phyloP scores from a whole-genome alignment of 1,140 invertebrate genomes.

The Andrena cerasifolii region DNA sequence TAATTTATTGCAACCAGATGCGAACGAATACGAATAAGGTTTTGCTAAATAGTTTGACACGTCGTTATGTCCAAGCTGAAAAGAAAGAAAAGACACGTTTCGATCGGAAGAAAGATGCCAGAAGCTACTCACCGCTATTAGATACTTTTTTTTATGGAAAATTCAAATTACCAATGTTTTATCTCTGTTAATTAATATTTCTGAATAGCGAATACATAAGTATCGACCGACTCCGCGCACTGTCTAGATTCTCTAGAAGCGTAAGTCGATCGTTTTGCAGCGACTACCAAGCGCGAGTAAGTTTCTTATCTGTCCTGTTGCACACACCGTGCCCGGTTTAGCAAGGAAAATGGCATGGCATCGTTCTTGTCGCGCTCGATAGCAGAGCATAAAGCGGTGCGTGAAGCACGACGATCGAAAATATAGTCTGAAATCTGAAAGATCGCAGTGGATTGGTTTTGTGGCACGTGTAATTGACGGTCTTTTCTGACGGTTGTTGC shows the following conservation, averaged over 20 bases:
- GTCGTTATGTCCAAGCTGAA: background rate
- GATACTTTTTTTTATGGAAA: no score
- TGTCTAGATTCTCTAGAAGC: no score
- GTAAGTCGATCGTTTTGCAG: no score
- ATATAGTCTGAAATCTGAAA: constrained; percentile 69
- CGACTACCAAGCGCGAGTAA: no score
- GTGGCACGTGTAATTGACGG: constrained; percentile 73
- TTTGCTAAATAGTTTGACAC: constrained; percentile 13
- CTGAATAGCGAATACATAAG: no score
- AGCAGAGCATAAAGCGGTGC: background rate
- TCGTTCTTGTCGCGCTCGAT: background rate
- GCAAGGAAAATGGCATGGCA: background rate
- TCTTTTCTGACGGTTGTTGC: constrained; percentile 81
- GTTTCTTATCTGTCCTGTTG: no score
- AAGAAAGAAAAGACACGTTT: background rate
- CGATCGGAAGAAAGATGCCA: constrained; percentile 7
- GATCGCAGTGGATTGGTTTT: constrained; percentile 68
- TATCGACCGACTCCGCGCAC: no score
- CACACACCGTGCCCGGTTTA: no score
- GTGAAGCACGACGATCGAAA: constrained; percentile 59
- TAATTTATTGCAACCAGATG: background rate
- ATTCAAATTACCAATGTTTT: no score
- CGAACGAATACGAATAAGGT: background rate
- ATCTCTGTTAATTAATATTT: no score
- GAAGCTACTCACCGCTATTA: background rate